Percentiles rank a stretch among this genome's conserved stretches.
These are phyloP conservation scores for Pocota personata DNA, from an alignment of 2,888 invertebrate species.

Conservation along the genomic window DNA sequence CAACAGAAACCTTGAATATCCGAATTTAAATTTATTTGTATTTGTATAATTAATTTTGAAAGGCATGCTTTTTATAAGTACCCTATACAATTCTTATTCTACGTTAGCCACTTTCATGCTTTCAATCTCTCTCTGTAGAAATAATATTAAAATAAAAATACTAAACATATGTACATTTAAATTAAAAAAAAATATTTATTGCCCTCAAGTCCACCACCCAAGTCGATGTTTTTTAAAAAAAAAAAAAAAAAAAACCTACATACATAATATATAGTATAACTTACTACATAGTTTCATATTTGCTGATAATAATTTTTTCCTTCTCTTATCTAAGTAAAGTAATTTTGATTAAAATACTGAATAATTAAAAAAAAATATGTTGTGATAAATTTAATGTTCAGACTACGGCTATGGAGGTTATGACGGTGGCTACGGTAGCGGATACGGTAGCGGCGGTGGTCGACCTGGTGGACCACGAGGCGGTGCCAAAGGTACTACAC, in stretches of 20 bases:
- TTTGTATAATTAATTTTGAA: neutral
- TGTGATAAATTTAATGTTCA: slow-evolving; percentile 81
- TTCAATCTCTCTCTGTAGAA: slow-evolving; percentile 16
- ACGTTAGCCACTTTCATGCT: neutral
- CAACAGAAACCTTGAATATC: too few species aligned
- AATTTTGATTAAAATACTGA: slow-evolving; percentile 49
- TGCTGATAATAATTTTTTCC: slow-evolving; percentile 54
- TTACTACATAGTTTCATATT: slow-evolving; percentile 48
- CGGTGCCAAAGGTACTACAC: slow-evolving; percentile 90
- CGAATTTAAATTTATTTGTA: too few species aligned
- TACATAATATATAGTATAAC: slow-evolving; percentile 25
- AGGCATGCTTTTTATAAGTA: neutral
- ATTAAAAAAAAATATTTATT: slow-evolving; percentile 29
- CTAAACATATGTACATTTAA: neutral
- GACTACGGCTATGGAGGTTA: slow-evolving; percentile 86
- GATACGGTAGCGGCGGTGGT: slow-evolving; percentile 93
- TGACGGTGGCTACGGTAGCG: slow-evolving; percentile 92
- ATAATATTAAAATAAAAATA: slow-evolving; percentile 8
- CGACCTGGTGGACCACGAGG: slow-evolving; percentile 93
- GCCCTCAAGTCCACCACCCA: slow-evolving; percentile 70
- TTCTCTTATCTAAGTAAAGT: slow-evolving; percentile 62
- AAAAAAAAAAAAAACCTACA: slow-evolving; percentile 2
- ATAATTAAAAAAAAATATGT: slow-evolving; percentile 63
- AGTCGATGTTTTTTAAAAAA: slow-evolving; percentile 35
- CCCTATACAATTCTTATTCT: neutral